phyloP scores from a whole-genome alignment of 1,140 invertebrate species.

The Dysdera silvatica region DNA sequence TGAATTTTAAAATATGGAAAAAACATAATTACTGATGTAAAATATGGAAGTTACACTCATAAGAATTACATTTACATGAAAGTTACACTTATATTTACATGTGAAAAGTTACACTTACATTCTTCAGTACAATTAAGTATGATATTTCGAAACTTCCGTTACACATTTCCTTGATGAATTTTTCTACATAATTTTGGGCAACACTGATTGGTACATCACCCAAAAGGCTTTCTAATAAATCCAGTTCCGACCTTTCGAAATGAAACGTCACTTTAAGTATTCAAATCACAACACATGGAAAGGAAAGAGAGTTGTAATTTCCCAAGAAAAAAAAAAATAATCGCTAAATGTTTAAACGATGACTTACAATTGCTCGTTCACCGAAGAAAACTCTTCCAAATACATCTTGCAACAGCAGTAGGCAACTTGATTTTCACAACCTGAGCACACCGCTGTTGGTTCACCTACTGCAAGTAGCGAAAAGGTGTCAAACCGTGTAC shows the following conservation, averaged over 20 bases:
- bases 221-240: constrained; percentile 66
- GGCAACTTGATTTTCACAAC: constrained; percentile 60
- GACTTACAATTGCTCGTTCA: constrained; percentile 56
- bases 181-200: constrained; percentile 69
- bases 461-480: too few species aligned
- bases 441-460: constrained; percentile 50
- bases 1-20: too few species aligned
- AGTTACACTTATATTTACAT: too few species aligned
- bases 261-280: constrained; percentile 47
- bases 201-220: constrained; percentile 70
- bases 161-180: constrained; percentile 67
- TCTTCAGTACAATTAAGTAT: constrained; percentile 61
- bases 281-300: constrained; percentile 7
- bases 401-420: constrained; percentile 66
- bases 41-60: neutral
- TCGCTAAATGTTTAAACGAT: neutral
- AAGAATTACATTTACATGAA: too few species aligned
- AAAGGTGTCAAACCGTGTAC: too few species aligned
- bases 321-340: neutral
- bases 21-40: neutral
- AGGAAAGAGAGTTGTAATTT: neutral
- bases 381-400: constrained; percentile 65
- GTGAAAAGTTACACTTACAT: constrained; percentile 52
- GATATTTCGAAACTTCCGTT: constrained; percentile 74
- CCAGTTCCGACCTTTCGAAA: constrained; percentile 55